phyloP scores from a whole-genome alignment of 1,140 invertebrate species.

The Aphelenchoides avenae region DNA sequence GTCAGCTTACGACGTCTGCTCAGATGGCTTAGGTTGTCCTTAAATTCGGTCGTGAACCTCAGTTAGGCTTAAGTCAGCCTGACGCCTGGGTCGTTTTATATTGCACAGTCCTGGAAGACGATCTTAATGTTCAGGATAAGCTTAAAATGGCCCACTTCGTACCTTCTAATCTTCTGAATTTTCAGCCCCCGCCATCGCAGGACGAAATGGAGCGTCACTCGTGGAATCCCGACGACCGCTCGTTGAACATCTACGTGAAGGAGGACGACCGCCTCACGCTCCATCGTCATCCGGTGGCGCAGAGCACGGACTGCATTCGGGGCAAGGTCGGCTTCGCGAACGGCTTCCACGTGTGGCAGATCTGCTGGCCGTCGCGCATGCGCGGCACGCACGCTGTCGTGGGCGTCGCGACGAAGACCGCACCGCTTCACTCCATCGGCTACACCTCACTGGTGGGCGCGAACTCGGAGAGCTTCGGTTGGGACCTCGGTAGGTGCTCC shows the following conservation, averaged over 20 bases:
- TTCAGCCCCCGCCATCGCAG: constrained; percentile 5
- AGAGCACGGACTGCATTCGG: constrained; percentile 96
- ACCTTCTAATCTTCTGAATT: background rate
- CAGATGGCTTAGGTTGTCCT: too few relatives aligned
- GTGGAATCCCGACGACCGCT: constrained; percentile 95
- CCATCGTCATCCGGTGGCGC: constrained; percentile 95
- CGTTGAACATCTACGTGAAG: constrained; percentile 98
- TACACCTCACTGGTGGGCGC: constrained; percentile 70
- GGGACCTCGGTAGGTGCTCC: constrained; percentile 71
- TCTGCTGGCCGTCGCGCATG: constrained; percentile 93
- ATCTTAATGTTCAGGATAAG: background rate
- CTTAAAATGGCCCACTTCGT: background rate
- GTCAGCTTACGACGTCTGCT: too few relatives aligned
- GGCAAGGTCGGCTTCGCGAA: constrained; percentile 68
- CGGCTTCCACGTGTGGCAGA: constrained; percentile 89
- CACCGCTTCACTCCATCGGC: constrained; percentile 64
- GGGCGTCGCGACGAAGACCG: constrained; percentile 78
- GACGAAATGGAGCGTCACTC: constrained; percentile 43
- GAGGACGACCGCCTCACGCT: constrained; percentile 95
- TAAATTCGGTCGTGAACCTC: too few relatives aligned
- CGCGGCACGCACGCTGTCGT: constrained; percentile 96
- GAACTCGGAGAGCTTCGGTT: constrained; percentile 94
- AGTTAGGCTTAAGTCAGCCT: too few relatives aligned
- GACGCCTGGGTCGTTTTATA: too few relatives aligned
- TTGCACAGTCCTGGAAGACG: constrained; percentile 5